Base-by-base conservation (phyloP, 1,140 invertebrate genomes). In the Vanessa atalanta region DNA sequence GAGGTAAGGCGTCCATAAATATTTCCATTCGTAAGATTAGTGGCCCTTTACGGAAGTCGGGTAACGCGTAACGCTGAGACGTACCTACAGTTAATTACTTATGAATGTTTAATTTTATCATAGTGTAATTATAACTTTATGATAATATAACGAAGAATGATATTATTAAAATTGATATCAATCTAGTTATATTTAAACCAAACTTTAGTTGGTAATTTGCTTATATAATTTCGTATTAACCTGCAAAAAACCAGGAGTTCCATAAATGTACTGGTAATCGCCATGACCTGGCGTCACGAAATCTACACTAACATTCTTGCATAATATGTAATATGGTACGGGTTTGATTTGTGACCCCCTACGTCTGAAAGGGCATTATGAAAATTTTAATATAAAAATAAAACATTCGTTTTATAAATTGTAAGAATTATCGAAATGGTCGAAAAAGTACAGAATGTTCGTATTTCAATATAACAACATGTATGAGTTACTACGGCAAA, bases 221-320 rank as follows among this genome's bases (percentile, higher is more conserved):
- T n/a, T 53, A n/a, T 37, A 69, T 64, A 80, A 73, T 85, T 79
- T 83, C 80, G 82, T 84, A 82, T 86, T 76, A 57, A 79, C 61
- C 47, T 65, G 65, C 76, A 80, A 80, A 80, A 80, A 78, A 65
- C 72, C 26, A 78, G 60, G 64, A 70, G 63, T 37, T 65, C 48
- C 53, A 70, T 72, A 78, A 77, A 89, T 83, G 85, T 87, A 89
- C 78, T 70, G 66, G 69, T 79, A 69, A 71, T 74, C 79, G 73
- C 83, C 86, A 88, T 85, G 82, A 84, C 83, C 76, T 67, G 64
- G 68, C 83, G 84, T 89, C 89, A 90, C 89, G 88, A 87, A 86
- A 89, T 87, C 85, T 87, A 83, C 77, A 78, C 81, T 77, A 78
- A 80, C 89, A 92, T 92, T 92, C 89, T 87, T 91, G 90, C 90